These are phyloP conservation scores for Aleiodes sp. DNA, from an alignment of 1,140 invertebrate genomes.

Conservation along the genomic window DNA sequence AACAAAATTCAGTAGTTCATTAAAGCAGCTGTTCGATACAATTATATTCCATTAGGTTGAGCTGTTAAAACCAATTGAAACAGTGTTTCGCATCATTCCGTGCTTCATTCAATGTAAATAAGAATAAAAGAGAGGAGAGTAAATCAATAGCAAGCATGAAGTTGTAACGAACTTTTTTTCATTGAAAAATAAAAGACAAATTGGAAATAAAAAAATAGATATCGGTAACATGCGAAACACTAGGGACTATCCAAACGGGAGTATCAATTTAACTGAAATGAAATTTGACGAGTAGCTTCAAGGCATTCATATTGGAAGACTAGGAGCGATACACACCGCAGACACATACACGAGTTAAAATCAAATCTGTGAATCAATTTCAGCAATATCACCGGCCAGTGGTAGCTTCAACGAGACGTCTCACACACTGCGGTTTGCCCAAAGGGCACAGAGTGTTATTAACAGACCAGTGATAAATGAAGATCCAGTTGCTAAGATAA, in stretches of 20 bases:
- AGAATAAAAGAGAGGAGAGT: no score
- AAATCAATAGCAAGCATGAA: no score
- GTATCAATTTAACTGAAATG: slow-evolving; percentile 6
- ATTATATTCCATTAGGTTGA: no score
- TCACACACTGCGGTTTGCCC: slow-evolving; percentile 76
- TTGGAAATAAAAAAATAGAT: no score
- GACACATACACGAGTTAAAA: slow-evolving; percentile 23
- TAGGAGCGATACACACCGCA: slow-evolving; percentile 33
- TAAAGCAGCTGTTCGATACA: no score
- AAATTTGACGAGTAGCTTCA: slow-evolving; percentile 8
- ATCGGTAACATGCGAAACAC: no score
- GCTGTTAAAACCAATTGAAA: no score
- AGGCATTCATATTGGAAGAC: background rate
- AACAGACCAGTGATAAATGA: slow-evolving; percentile 75
- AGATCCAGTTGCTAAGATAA: slow-evolving; percentile 70
- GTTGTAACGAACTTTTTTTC: no score
- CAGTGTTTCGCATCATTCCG: no score
- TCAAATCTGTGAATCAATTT: slow-evolving; percentile 43
- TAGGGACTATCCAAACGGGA: background rate
- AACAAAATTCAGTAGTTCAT: no score
- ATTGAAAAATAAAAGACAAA: no score
- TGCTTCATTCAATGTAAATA: no score
- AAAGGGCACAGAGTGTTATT: slow-evolving; percentile 75
- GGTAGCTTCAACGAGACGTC: slow-evolving; percentile 77
- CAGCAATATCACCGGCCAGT: slow-evolving; percentile 76